These are phyloP conservation scores for Drosophila kurseongensis DNA, from an alignment of 1,140 invertebrate genomes.

Conservation along the genomic window DNA sequence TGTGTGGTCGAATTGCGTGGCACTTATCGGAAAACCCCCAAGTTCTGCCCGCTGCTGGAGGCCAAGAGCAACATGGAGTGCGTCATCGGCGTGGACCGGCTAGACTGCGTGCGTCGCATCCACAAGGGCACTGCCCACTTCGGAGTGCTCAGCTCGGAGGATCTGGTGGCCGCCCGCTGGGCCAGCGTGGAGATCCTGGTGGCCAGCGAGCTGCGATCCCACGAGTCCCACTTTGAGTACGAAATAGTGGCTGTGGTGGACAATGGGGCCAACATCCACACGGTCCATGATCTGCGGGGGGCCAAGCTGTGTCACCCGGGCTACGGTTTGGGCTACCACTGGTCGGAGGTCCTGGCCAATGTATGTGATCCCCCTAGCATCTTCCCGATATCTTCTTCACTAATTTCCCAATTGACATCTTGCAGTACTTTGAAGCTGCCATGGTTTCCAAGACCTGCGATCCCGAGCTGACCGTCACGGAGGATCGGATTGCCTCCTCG, in stretches of 20 bases:
- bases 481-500: slow-evolving; percentile 89
- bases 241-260: slow-evolving; percentile 90
- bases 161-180: slow-evolving; percentile 90
- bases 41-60: slow-evolving; percentile 87
- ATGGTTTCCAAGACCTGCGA: slow-evolving; percentile 89
- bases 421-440: slow-evolving; percentile 90
- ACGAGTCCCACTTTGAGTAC: slow-evolving; percentile 86
- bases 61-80: slow-evolving; percentile 87
- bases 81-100: slow-evolving; percentile 88
- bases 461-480: slow-evolving; percentile 87
- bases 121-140: slow-evolving; percentile 91
- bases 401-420: neutral
- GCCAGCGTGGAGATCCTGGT: slow-evolving; percentile 88
- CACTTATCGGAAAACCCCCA: slow-evolving; percentile 86
- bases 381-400: neutral
- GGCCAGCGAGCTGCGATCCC: slow-evolving; percentile 88
- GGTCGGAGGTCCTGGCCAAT: slow-evolving; percentile 88
- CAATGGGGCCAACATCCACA: slow-evolving; percentile 85
- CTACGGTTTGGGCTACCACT: slow-evolving; percentile 87
- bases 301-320: slow-evolving; percentile 91
- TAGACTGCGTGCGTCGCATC: slow-evolving; percentile 91
- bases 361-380: slow-evolving; percentile 84
- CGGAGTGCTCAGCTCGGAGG: slow-evolving; percentile 92
- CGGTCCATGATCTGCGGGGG: slow-evolving; percentile 87
- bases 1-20: slow-evolving; percentile 88